Base-by-base conservation (phyloP, 2,797 vertebrate genomes). In the Smutsia gigantea region DNA sequence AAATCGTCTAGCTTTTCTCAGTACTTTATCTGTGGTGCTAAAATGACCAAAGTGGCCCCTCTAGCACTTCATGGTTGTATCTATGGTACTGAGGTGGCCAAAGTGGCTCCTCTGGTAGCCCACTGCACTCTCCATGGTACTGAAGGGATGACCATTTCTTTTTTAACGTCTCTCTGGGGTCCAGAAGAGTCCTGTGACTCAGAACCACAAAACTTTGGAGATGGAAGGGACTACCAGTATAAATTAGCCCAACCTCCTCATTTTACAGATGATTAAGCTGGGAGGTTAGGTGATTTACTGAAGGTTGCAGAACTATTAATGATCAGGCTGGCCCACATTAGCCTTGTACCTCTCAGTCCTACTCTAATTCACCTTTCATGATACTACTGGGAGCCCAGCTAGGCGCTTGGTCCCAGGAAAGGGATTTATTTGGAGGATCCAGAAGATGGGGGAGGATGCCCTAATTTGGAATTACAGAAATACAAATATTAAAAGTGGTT, bases 81-180 rank as follows among this genome's bases (percentile, higher is more conserved):
- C 86, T 94, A 12, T 96, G 89, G 84, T 95, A 74, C 49, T 39
- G 57, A 95, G 97, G 96, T 98, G 85, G 98, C 97, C 97, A 90
- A 85, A 96, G 89, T 92, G 77, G 72, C 87, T 83, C 61, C 57
- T 97, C 81, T 97, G 93, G 97, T 98, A 97, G 97, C 96, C 97
- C 97, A 96, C 97, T 97, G 97, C 97, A 96, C 98, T 98, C 98
- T 98, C 98, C 98, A 98, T 97, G 98, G 98, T 98, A 98, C 98
- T 98, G 98, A 98, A 97, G 93, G 84, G 69, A 90, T 92, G 93
- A 66, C 96, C 94, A 75, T 94, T 94, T 94, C 63, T 93, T 97
- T 46, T 42, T 91, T 82, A 78, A 74, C 55, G 21, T 95, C 29
- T 90, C 51, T 96, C 66, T 94, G 49, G 83, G 94, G 92, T 93